Evolutionary conservation across 1,140 invertebrate species (phyloP), one percentile per base, ranked within the genome.

Genomic region (Mycetomoellerius zeteki): DNA sequence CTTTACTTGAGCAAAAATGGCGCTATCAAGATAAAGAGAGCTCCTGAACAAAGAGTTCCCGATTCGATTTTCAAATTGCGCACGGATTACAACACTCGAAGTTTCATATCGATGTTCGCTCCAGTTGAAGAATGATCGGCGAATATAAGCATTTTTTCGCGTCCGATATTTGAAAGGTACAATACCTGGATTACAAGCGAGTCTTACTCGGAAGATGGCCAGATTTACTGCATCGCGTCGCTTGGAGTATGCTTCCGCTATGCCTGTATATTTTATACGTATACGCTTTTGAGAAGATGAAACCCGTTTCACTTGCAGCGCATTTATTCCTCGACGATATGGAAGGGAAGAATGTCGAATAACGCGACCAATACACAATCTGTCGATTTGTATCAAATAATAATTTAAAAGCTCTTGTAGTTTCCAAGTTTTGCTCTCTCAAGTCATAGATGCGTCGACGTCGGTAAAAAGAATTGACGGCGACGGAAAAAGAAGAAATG

Each of bases 191-290:
- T 75, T 84, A 84, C 69, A 50, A 33, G 47, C 19, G 80, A 73
- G 43, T 82, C 80, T 80, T 69, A 67, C 47, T 67, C 24, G 37
- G n/a, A 62, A 60, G 80, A 75, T 75, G 80, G 62, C 80, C 80
- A 84, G 69, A 84, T 84, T 84, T 75, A 84, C 80, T 21, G 64
- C 21, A 1, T 12, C 78, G 37, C 69, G 27, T 24, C 24, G 54
- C 58, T 84, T 2, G 37, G 67, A 75, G 50, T 75, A 73, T 24
- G 54, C 69, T 58, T 30, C 37, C 14, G 2, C 21, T 33, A 21
- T 21, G 30, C 21, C n/a, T 30, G 21, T 54, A 71, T 54, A 58
- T 47, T 82, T n/a, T 71, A 71, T 81, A 56, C 52, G 33, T 27
- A 7, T 58, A 58, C 67, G 33, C 80, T 84, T 37, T 84, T 24